phyloP scores from a whole-genome alignment of 2,113 vertebrate species.

The Pionites leucogaster region DNA sequence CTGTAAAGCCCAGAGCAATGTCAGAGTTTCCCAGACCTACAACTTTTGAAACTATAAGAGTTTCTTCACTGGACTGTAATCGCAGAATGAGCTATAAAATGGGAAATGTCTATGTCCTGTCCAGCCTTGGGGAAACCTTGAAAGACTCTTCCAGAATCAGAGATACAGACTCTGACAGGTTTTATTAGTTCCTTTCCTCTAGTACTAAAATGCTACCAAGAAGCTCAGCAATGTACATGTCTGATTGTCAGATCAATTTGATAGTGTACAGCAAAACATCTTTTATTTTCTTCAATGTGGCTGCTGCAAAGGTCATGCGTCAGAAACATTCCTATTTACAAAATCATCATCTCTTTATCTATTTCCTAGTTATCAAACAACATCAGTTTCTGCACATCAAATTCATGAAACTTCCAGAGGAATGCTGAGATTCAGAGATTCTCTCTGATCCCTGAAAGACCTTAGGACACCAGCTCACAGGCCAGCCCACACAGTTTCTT shows the following conservation, averaged over 20 bases:
- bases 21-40: neutral
- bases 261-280: neutral
- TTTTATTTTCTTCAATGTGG: neutral
- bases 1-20: neutral
- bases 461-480: neutral
- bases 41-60: neutral
- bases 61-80: neutral
- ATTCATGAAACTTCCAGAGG: neutral
- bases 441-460: neutral
- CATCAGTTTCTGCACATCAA: neutral
- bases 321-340: neutral
- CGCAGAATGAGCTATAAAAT: neutral
- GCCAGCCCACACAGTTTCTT: neutral
- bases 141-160: neutral
- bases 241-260: neutral
- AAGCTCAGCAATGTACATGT: neutral
- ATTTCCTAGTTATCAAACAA: neutral
- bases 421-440: neutral
- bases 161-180: neutral
- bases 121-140: neutral
- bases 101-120: neutral
- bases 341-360: neutral
- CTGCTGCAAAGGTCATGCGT: neutral
- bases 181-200: neutral
- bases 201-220: neutral